Evolutionary conservation across 2,113 vertebrate species (phyloP).

Genomic region (Oryzias melastigma): DNA sequence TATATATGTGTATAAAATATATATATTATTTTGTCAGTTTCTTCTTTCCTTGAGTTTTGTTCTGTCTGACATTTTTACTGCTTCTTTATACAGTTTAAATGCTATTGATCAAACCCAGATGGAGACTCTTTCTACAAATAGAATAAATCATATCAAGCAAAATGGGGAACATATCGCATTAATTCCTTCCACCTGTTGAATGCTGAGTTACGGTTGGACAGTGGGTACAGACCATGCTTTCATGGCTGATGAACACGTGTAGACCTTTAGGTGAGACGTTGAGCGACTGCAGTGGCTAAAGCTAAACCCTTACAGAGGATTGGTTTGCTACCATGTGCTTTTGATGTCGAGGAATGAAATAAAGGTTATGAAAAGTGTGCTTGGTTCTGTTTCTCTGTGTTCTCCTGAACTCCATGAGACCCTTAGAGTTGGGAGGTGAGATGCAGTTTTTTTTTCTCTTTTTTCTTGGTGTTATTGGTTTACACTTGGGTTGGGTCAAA

Average conservation of each 20-base stretch:
- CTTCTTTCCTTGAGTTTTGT: constrained; percentile 57
- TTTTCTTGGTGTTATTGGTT: too few species aligned
- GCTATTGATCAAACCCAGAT: constrained; percentile 76
- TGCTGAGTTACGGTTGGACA: constrained; percentile 37
- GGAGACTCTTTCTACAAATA: constrained; percentile 71
- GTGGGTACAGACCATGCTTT: constrained; percentile 15
- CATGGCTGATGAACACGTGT: constrained; percentile 37
- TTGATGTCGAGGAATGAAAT: constrained; percentile 14
- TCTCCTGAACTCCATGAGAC: too few species aligned
- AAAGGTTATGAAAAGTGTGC: constrained; percentile 6
- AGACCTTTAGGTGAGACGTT: constrained; percentile 22
- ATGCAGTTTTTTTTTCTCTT: too few species aligned
- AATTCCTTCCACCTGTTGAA: constrained; percentile 56
- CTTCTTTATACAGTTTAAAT: constrained; percentile 70
- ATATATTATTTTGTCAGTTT: constrained; percentile 52
- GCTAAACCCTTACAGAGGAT: constrained; percentile 14
- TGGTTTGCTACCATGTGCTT: constrained; percentile 1
- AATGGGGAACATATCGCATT: constrained; percentile 52
- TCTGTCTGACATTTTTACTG: constrained; percentile 46
- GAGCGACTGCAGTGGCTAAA: constrained; percentile 8
- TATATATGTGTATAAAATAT: not conserved
- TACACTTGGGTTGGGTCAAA: too few species aligned
- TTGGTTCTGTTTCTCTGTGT: not conserved
- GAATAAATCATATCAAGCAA: constrained; percentile 73
- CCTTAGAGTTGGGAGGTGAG: too few species aligned